These are phyloP conservation scores for Solenopsis fugax DNA, from an alignment of 1,140 invertebrate species.

Conservation along the genomic window DNA sequence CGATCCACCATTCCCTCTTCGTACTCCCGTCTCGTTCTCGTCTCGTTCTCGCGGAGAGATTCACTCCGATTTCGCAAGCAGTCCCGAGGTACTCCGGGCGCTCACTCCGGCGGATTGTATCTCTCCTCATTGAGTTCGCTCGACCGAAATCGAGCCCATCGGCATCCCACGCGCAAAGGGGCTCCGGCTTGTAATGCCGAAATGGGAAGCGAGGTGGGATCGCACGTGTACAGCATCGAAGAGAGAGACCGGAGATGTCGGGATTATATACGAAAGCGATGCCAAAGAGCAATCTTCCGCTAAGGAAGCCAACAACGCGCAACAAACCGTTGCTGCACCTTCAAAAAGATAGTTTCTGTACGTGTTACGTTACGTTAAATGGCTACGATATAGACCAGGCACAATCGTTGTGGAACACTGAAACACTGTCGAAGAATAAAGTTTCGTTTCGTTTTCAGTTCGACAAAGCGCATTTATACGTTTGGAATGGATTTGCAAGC, in stretches of 20 bases:
- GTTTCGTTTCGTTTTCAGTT: constrained; percentile 1
- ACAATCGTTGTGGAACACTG: neutral
- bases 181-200: constrained; percentile 57
- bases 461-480: neutral
- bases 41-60: constrained; percentile 45
- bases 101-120: constrained; percentile 50
- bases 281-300: constrained; percentile 51
- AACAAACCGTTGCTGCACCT: constrained; percentile 13
- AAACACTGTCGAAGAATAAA: constrained; percentile 5
- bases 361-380: constrained; percentile 22
- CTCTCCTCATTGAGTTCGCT: constrained; percentile 58
- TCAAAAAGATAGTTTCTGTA: constrained; percentile 42
- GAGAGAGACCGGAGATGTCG: constrained; percentile 47
- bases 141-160: constrained; percentile 62
- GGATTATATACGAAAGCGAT: constrained; percentile 54
- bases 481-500: neutral
- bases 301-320: constrained; percentile 35
- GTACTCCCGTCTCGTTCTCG: neutral
- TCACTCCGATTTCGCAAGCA: constrained; percentile 55
- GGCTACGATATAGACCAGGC: neutral
- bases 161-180: constrained; percentile 62
- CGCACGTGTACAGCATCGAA: constrained; percentile 53
- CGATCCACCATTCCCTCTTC: constrained; percentile 5
- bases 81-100: constrained; percentile 18
- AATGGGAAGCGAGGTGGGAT: constrained; percentile 60